These are phyloP conservation scores for Neofelis nebulosa DNA, from an alignment of 2,113 vertebrate genomes.

Conservation along the genomic window DNA sequence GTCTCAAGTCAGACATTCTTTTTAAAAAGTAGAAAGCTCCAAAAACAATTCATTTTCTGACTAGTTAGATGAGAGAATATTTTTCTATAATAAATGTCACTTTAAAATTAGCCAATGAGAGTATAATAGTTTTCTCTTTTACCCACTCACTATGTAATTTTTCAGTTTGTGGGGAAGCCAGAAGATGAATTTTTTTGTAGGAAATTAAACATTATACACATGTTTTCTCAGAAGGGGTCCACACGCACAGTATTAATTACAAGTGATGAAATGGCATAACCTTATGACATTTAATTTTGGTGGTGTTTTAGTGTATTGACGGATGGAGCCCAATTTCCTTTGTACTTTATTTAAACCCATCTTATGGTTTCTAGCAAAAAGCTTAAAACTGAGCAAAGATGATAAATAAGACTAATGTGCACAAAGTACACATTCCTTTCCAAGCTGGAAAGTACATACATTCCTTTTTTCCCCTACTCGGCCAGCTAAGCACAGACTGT, in stretches of 20 bases:
- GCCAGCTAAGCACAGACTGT: slow-evolving; percentile 44
- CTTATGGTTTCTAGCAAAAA: slow-evolving; percentile 27
- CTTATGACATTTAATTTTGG: slow-evolving; percentile 55
- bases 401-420: slow-evolving; percentile 8
- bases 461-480: background rate
- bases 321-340: slow-evolving; percentile 68
- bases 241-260: slow-evolving; percentile 53
- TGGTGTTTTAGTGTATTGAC: slow-evolving; percentile 56
- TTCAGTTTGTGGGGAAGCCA: slow-evolving; percentile 33
- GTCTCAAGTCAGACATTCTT: background rate
- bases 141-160: background rate
- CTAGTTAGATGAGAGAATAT: slow-evolving; percentile 7
- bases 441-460: background rate
- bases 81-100: slow-evolving; percentile 41
- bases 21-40: background rate
- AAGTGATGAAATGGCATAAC: slow-evolving; percentile 39
- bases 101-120: slow-evolving; percentile 42
- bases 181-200: slow-evolving; percentile 50
- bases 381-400: slow-evolving; percentile 8
- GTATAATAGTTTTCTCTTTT: background rate
- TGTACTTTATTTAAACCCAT: slow-evolving; percentile 47
- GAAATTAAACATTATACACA: slow-evolving; percentile 41
- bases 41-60: slow-evolving; percentile 20
- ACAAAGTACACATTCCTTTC: slow-evolving; percentile 27
- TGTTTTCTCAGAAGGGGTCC: slow-evolving; percentile 41